Percentiles rank a stretch among this genome's conserved stretches.
These are phyloP conservation scores for Microctonus aethiopoides DNA, from an alignment of 2,888 invertebrate genomes.

Conservation along the genomic window DNA sequence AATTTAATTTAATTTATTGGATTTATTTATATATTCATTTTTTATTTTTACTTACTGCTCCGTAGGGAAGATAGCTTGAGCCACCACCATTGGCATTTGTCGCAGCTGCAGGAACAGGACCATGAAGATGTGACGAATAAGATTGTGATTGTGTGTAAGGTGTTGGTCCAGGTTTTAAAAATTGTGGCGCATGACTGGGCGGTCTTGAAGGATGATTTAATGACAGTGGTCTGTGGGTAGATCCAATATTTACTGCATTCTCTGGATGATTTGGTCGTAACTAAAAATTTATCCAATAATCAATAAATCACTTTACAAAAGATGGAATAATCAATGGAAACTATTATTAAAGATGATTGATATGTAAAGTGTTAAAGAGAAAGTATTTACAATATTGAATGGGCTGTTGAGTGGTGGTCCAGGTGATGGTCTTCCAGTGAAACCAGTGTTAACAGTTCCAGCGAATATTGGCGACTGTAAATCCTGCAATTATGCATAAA, in stretches of 20 bases:
- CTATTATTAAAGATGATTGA: not conserved
- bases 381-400: conserved; percentile 23
- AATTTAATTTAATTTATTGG: too few relatives aligned
- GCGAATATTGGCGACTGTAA: conserved; percentile 10
- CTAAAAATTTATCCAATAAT: not conserved
- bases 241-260: conserved; percentile 30
- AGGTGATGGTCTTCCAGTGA: conserved; percentile 21
- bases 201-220: not conserved
- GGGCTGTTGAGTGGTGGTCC: conserved; percentile 22
- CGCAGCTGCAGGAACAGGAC: conserved; percentile 38
- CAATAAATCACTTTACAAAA: conserved; percentile 2
- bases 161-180: not conserved
- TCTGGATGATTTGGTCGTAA: conserved; percentile 16
- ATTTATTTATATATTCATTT: too few relatives aligned
- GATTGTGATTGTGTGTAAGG: conserved; percentile 20
- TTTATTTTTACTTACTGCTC: conserved; percentile 32
- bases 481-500: not conserved
- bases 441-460: conserved; percentile 18
- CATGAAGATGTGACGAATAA: conserved; percentile 30
- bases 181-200: not conserved
- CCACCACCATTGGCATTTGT: conserved; percentile 31
- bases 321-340: not conserved
- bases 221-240: conserved; percentile 17
- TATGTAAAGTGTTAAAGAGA: conserved; percentile 4
- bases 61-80: conserved; percentile 43